phyloP scores from a whole-genome alignment of 2,797 vertebrate species.

The Galaxias olidus region DNA sequence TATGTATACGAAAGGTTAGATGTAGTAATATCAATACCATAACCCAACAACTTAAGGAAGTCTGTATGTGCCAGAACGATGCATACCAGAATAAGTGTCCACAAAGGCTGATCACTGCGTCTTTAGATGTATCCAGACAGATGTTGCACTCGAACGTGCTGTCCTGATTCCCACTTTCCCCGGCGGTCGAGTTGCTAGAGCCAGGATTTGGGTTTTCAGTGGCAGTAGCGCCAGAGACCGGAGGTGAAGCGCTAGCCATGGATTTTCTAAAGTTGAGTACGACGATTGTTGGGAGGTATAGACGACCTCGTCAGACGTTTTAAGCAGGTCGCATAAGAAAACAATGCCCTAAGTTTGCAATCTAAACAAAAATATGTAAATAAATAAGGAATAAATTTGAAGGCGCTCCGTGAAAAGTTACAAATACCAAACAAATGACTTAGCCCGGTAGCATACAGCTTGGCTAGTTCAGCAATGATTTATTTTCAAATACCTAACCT shows the following conservation, averaged over 20 bases:
- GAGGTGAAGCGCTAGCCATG: conserved; percentile 74
- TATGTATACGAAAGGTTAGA: not conserved
- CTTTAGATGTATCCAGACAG: conserved; percentile 97
- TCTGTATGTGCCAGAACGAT: not conserved
- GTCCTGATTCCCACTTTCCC: conserved; percentile 85
- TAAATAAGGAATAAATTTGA: too few species aligned
- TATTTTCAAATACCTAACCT: too few species aligned
- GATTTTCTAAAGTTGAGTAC: not conserved
- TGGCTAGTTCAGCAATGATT: too few species aligned
- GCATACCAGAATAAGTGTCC: conserved; percentile 97
- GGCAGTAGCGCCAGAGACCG: conserved; percentile 60
- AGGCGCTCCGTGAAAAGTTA: too few species aligned
- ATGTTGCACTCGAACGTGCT: conserved; percentile 99
- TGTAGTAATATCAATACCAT: too few species aligned
- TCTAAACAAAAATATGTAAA: too few species aligned
- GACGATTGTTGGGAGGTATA: not conserved
- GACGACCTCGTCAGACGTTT: not conserved
- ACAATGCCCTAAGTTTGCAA: too few species aligned
- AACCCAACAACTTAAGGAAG: too few species aligned
- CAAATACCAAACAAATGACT: too few species aligned
- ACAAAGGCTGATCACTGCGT: conserved; percentile 97
- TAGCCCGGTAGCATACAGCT: too few species aligned
- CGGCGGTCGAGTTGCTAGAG: conserved; percentile 77
- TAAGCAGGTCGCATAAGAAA: too few species aligned
- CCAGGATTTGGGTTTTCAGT: conserved; percentile 70